Evolutionary conservation across 2,888 invertebrate genomes (phyloP).

Genomic region (Agapostemon virescens): DNA sequence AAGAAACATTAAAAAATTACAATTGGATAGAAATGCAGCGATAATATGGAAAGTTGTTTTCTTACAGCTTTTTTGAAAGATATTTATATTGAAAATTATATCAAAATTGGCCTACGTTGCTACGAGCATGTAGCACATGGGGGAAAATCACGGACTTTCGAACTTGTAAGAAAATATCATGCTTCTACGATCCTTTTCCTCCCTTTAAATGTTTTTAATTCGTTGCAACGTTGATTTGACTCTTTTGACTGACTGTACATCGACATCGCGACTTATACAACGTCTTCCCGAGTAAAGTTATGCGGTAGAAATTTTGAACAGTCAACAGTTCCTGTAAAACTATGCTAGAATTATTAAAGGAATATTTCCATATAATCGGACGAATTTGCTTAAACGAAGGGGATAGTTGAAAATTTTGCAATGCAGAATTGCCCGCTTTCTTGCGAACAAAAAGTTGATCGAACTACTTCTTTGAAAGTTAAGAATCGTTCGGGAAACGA

Average conservation of each 20-base stretch:
- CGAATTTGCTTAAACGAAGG: not conserved
- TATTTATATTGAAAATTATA: too few species aligned
- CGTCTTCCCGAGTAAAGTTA: not conserved
- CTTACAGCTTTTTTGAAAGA: too few species aligned
- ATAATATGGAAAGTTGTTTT: too few species aligned
- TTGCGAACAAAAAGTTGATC: not conserved
- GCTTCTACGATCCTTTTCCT: too few species aligned
- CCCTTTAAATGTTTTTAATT: too few species aligned
- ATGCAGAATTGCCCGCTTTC: not conserved
- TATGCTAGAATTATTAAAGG: not conserved
- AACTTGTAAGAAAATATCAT: too few species aligned
- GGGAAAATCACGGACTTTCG: too few species aligned
- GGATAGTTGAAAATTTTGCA: not conserved
- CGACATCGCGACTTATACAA: not conserved
- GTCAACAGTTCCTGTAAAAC: not conserved
- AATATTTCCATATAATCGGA: not conserved
- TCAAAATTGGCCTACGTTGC: too few species aligned
- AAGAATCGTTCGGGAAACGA: not conserved
- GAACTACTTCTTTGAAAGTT: not conserved
- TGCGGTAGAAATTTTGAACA: not conserved
- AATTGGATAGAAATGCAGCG: not conserved
- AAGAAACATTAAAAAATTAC: too few species aligned
- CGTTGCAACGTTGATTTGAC: too few species aligned
- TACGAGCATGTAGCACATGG: too few species aligned
- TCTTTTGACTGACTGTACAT: too few species aligned